Base-by-base conservation (phyloP, 2,888 invertebrate species). In the Pachliopta kotzebuea region DNA sequence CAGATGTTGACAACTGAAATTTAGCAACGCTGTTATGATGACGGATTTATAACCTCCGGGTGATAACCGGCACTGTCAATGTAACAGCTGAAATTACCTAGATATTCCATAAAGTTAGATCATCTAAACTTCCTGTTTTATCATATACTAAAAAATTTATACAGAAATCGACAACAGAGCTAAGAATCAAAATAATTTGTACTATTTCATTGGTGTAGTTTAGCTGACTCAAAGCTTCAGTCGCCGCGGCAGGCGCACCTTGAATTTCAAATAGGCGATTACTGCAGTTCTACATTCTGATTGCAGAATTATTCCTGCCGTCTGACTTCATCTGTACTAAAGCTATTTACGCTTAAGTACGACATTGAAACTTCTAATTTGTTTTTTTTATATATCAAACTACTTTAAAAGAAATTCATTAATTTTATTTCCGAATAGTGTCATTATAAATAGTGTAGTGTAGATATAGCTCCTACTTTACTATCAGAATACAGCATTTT, bases 261-360 rank as follows among this genome's bases (percentile, higher is more conserved):
- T 52, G 21, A 52, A 23, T 52, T 52, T 52, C 23, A 23, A 52
- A 52, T 21, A 23, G 21, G 20, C 20, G 21, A 52, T 52, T 23
- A 52, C 52, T 23, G 23, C 52, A 52, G 23, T 52, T 23, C 52
- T 14, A 52, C 52, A 23, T 52, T n/a, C 52, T 52, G 52, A 52
- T 52, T 52, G 52, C 52, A 52, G 23, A 52, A 23, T 23, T 52
- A 52, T 21, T 23, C 23, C 52, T 52, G n/a, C 14, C 7, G 1
- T 49, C 52, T 23, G 52, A 23, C 21, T 52, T 14, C 20, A 52
- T 23, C 14, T 52, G 52, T 52, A 52, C 7, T n/a, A 45, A 45
- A 45, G 45, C 45, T 45, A 45, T 45, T 42, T 45, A n/a, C 3
- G n/a, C 6, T n/a, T 6, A n/a, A n/a, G 4, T 18, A 45, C n/a